These are phyloP conservation scores for Calameuta pallipes DNA, from an alignment of 2,888 invertebrate species.

Conservation along the genomic window DNA sequence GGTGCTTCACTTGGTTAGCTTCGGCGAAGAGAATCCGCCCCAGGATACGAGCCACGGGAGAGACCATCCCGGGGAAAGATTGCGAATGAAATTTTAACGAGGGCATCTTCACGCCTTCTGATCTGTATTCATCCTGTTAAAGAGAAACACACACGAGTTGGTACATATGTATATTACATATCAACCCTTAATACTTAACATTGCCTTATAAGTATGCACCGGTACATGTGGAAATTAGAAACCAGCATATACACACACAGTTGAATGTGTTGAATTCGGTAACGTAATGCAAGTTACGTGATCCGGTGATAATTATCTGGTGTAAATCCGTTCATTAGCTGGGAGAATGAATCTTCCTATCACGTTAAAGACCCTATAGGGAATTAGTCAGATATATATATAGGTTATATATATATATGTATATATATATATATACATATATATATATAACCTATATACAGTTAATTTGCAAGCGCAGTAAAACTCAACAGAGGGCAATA, in stretches of 20 bases:
- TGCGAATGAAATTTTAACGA: neutral
- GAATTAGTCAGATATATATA: neutral
- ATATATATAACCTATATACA: neutral
- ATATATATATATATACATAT: neutral
- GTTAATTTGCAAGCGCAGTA: neutral
- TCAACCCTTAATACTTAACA: neutral
- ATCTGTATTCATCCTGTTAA: neutral
- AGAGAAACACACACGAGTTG: neutral
- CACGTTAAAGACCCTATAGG: neutral
- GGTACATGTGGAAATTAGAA: neutral
- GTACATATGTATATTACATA: neutral
- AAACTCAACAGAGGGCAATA: neutral
- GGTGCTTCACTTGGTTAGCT: neutral
- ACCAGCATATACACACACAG: neutral
- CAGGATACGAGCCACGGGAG: neutral
- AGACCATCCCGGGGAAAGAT: neutral
- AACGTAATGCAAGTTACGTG: neutral
- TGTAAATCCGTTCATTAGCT: neutral
- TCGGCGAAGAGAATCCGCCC: neutral
- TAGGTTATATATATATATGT: neutral
- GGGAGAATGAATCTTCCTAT: neutral
- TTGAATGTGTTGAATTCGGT: neutral
- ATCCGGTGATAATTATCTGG: neutral
- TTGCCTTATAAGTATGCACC: neutral
- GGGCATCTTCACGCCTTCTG: neutral